Conservation (phyloP, 1,140 invertebrate species). For the Cherax destructor region DNA sequence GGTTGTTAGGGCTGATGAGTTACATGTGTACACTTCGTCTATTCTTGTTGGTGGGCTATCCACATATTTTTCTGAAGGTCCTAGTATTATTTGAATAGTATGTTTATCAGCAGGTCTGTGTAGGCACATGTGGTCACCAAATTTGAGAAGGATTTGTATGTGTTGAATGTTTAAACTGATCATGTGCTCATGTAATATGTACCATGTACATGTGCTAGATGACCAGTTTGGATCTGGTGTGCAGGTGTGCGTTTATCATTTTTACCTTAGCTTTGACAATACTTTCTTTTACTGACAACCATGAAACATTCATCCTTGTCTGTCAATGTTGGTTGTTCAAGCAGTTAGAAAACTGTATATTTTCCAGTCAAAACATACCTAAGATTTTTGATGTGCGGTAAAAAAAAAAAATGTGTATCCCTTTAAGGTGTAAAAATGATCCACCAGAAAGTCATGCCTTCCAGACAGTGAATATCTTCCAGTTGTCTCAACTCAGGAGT, state of each 20-base stretch:
- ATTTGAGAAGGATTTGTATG: slow-evolving; percentile 2
- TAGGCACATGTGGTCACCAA: neutral
- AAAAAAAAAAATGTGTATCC: slow-evolving; percentile 33
- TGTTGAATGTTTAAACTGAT: neutral
- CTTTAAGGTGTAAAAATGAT: slow-evolving; percentile 19
- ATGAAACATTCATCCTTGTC: slow-evolving; percentile 24
- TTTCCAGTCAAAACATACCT: slow-evolving; percentile 49
- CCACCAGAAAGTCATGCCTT: slow-evolving; percentile 14
- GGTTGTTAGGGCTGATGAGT: neutral
- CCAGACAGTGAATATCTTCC: slow-evolving; percentile 45
- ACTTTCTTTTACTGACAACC: slow-evolving; percentile 9
- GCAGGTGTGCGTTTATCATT: slow-evolving; percentile 5
- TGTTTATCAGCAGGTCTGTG: neutral
- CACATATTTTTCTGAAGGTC: slow-evolving; percentile 2
- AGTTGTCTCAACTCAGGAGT: slow-evolving; percentile 58
- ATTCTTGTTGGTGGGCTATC: neutral
- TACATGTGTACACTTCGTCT: neutral
- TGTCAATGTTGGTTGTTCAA: slow-evolving; percentile 51
- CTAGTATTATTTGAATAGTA: neutral
- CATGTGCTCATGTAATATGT: neutral
- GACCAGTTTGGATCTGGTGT: neutral
- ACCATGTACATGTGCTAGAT: neutral
- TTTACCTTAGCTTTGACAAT: slow-evolving; percentile 37
- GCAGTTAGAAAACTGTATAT: slow-evolving; percentile 61
- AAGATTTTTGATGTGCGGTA: slow-evolving; percentile 52